Base-by-base conservation (phyloP, 2,113 vertebrate species). In the Ranitomeya imitator region DNA sequence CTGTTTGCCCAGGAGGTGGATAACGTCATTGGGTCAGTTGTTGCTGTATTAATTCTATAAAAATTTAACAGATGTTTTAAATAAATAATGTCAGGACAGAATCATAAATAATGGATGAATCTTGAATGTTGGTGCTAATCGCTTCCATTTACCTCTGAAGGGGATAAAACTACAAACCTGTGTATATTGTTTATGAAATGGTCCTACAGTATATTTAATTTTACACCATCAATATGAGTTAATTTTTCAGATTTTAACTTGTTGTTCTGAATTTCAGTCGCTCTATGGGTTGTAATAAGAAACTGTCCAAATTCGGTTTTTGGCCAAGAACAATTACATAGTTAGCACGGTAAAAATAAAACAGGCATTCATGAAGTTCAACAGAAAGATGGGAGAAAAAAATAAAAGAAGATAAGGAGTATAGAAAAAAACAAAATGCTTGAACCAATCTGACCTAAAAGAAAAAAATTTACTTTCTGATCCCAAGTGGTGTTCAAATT, bases 31-130 rank as follows among this genome's bases (percentile, higher is more conserved):
- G 7, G 86, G 80, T 88, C 87, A 88, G 71, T 71, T 84, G 80
- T 71, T n/a, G 71, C 87, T 77, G 45, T 84, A 88, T 84, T 88
- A 84, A 88, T 83, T 83, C 74, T 57, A 85, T 31, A 78, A 79
- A 80, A 84, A 85, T 79, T 82, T 85, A 89, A 89, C 82, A 89
- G 87, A 89, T 89, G 87, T 85, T 89, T 61, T 89, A 89, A 89
- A 89, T 85, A 89, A 85, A 88, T 83, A 88, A 83, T 88, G 79
- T 57, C 52, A 89, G 81, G 57, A 57, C 63, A 84, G 19, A 79
- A 59, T 69, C 74, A 89, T 89, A 67, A 84, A 89, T 89, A 85
- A 85, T 85, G 87, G 77, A 89, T 85, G 74, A 79, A 79, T 23
- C 82, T 85, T 89, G 73, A 85, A 84, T 89, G 81, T 78, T 84